Evolutionary conservation across 2,888 invertebrate genomes (phyloP), one percentile per base, ranked within the genome.

Genomic region (Scrobipalpa atriplicella): DNA sequence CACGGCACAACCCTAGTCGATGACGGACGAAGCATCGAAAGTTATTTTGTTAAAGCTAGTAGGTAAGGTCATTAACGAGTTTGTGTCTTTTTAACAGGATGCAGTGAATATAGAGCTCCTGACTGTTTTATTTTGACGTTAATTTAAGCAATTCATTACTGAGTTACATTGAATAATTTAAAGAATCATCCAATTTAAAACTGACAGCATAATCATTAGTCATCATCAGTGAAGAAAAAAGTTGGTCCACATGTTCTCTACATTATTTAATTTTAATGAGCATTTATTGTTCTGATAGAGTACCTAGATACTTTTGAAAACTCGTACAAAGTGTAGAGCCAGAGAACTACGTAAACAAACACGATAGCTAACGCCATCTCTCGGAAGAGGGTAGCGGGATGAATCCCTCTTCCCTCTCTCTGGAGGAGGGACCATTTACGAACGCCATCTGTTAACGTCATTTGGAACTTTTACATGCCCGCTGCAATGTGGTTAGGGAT

Each of bases 401-500:
- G 38, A 43, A 29, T 43, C 52, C 36, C 63, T 56, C 41, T 64
- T 56, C 41, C 64, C 41, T n/a, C 56, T 51, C 52, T 56, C 7
- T 18, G 16, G 36, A 18, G n/a, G 41, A 21, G 19, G n/a, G 13
- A 51, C 61, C 9, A 29, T 13, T 13, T 58, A 29, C 73, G 68
- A 84, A 71, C 84, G 84, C 86, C 87, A 85, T 87, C 87, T 87
- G 58, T 58, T 36, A 82, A 76, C 70, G 72, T 71, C 75, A 67
- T 73, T 70, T 62, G 63, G 78, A 82, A 68, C 78, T 71, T 81
- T 78, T 79, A 79, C 74, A 80, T 77, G 68, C 68, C 75, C 71
- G 72, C 77, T 78, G 79, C 75, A 76, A 72, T 54, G 62, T 77
- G 78, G 71, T 69, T 41, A 68, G 63, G 58, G 52, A 65, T 60